These are phyloP conservation scores for Procavia capensis DNA, from an alignment of 2,113 vertebrate species.

Conservation along the genomic window DNA sequence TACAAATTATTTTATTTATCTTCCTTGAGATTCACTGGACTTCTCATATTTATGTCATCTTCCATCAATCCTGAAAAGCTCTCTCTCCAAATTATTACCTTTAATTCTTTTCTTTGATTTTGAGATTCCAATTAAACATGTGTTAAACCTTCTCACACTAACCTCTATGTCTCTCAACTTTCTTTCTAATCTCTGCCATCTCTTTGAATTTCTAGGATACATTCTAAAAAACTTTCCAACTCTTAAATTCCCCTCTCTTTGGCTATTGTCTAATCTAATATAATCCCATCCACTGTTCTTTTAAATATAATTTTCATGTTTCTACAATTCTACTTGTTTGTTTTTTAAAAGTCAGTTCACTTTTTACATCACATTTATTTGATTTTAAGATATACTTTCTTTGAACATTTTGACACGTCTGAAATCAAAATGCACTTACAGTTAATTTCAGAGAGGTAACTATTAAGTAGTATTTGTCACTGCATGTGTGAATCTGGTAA, in stretches of 20 bases:
- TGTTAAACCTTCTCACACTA: background rate
- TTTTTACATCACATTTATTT: conserved; percentile 2
- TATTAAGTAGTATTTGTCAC: background rate
- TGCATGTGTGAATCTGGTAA: background rate
- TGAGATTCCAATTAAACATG: background rate
- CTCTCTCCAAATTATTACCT: background rate
- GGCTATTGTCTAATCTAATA: background rate
- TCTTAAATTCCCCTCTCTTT: conserved; percentile 9
- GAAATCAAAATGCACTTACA: background rate
- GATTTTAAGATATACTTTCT: no score
- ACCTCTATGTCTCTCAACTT: background rate
- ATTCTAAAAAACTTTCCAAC: background rate
- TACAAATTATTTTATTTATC: background rate
- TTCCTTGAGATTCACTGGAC: background rate
- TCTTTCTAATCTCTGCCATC: background rate
- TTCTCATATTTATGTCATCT: background rate
- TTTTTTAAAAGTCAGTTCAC: background rate
- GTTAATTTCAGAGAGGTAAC: background rate
- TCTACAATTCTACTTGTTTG: background rate
- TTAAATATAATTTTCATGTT: background rate
- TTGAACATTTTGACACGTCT: no score
- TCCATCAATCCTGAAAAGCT: background rate
- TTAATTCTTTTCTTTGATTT: background rate
- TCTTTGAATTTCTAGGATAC: background rate
- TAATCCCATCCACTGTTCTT: background rate